These are phyloP conservation scores for Diplogasteroides magnus DNA, from an alignment of 1,140 invertebrate genomes.

Conservation along the genomic window DNA sequence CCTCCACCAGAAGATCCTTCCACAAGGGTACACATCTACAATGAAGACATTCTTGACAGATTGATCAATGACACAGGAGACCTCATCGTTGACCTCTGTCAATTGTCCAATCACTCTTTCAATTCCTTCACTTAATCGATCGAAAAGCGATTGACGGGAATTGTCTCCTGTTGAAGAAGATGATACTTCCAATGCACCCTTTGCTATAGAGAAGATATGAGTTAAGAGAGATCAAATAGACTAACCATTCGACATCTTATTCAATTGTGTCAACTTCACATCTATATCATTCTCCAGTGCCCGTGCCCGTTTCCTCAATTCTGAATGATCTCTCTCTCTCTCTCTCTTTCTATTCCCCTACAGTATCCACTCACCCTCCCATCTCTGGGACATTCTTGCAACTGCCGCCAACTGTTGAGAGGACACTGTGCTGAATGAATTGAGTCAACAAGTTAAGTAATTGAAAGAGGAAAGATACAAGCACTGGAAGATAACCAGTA, in stretches of 20 bases:
- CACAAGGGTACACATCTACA: slow-evolving; percentile 69
- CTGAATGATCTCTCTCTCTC: slow-evolving; percentile 61
- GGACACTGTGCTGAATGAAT: no score
- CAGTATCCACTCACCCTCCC: slow-evolving; percentile 5
- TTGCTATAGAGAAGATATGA: no score
- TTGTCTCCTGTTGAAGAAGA: slow-evolving; percentile 10
- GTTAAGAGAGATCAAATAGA: no score
- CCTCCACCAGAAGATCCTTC: slow-evolving; percentile 9
- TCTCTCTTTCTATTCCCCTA: background rate
- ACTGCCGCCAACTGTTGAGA: slow-evolving; percentile 28
- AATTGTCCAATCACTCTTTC: background rate
- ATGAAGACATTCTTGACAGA: slow-evolving; percentile 34
- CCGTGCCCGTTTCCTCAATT: slow-evolving; percentile 83
- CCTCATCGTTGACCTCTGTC: background rate
- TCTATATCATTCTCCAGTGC: slow-evolving; percentile 94
- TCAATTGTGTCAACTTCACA: slow-evolving; percentile 85
- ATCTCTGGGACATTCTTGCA: slow-evolving; percentile 30
- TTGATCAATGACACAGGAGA: background rate
- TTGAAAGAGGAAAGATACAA: no score
- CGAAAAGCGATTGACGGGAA: background rate
- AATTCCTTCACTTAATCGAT: background rate
- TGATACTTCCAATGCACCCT: no score
- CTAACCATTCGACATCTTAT: slow-evolving; percentile 63
- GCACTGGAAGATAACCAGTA: no score
- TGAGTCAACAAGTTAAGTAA: no score